Evolutionary conservation across 2,888 invertebrate genomes (phyloP).

Genomic region (Apotomis capreana): DNA sequence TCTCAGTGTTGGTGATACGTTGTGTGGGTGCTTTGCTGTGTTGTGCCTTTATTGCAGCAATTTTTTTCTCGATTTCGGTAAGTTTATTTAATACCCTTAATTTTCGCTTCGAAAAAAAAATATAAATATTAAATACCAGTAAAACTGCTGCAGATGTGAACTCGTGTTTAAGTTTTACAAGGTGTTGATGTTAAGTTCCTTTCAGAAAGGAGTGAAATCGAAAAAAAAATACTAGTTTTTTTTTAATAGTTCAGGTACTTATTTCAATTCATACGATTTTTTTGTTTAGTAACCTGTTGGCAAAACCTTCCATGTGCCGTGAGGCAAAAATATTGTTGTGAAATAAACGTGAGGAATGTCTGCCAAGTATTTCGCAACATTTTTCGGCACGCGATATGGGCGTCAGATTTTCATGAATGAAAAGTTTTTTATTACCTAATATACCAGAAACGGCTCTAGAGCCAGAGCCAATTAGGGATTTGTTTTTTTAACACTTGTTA

Average conservation of each 20-base stretch:
- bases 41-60: constrained; percentile 24
- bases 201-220: no score
- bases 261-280: no score
- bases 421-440: neutral
- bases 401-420: neutral
- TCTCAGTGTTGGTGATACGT: constrained; percentile 19
- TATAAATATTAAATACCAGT: neutral
- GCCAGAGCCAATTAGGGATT: no score
- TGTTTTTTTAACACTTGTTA: no score
- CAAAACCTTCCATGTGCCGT: neutral
- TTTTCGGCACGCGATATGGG: neutral
- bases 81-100: constrained; percentile 26
- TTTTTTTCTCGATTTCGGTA: constrained; percentile 26
- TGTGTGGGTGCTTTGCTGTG: constrained; percentile 16
- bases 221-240: no score
- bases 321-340: neutral
- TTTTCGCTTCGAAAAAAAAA: neutral
- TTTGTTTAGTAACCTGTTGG: no score
- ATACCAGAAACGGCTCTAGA: no score
- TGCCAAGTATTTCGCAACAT: constrained; percentile 6
- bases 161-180: neutral
- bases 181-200: no score
- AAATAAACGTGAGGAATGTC: neutral
- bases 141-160: neutral
- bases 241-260: no score